Evolutionary conservation across 2,113 vertebrate genomes (phyloP).

Genomic region (Sigmodon hispidus): DNA sequence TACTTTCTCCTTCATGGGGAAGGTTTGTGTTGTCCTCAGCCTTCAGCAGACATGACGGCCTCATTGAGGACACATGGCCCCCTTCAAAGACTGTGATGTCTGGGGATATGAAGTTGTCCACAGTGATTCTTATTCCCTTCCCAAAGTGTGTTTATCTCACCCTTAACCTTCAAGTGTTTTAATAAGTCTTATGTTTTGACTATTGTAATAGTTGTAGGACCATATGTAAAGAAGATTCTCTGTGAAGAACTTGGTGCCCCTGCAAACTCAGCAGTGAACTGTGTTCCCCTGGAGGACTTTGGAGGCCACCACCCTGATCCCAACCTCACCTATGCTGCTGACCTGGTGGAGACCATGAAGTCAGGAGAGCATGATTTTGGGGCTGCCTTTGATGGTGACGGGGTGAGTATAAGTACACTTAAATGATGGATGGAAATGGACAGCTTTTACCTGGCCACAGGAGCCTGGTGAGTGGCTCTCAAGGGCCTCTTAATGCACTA

Average conservation of each 20-base stretch:
- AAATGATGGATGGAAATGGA: neutral
- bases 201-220: slow-evolving; percentile 91
- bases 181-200: neutral
- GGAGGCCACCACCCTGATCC: slow-evolving; percentile 99
- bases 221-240: slow-evolving; percentile 97
- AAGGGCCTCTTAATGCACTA: too few species aligned
- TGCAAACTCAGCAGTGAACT: slow-evolving; percentile 95
- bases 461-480: neutral
- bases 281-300: slow-evolving; percentile 95
- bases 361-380: slow-evolving; percentile 96
- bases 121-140: neutral
- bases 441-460: neutral
- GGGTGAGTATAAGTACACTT: slow-evolving; percentile 86
- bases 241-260: slow-evolving; percentile 97
- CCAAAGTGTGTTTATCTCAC: neutral
- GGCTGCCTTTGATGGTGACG: slow-evolving; percentile 98
- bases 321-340: slow-evolving; percentile 97
- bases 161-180: neutral
- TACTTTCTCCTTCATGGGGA: neutral
- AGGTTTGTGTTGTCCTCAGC: neutral
- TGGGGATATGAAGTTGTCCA: neutral
- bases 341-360: slow-evolving; percentile 97
- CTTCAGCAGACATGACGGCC: neutral
- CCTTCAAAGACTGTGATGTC: neutral
- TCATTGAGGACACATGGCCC: neutral